These are phyloP conservation scores for Psococerastis gibbosa DNA, from an alignment of 2,888 invertebrate species.

Conservation along the genomic window DNA sequence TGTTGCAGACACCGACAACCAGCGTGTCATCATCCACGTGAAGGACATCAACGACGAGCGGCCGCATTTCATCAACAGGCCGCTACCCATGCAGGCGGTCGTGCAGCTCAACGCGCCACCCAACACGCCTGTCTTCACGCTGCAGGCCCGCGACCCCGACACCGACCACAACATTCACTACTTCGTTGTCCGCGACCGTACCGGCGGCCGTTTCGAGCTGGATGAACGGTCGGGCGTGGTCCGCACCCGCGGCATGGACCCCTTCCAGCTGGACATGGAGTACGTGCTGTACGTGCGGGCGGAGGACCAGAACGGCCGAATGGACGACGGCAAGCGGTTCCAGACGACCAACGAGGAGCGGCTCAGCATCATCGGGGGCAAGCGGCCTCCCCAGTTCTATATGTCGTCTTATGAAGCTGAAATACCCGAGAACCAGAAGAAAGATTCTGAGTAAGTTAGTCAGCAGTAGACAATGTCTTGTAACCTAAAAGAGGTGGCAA, in stretches of 20 bases:
- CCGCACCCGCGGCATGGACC: slow-evolving; percentile 73
- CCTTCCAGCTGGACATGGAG: slow-evolving; percentile 89
- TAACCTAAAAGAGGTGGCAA: too few relatives aligned
- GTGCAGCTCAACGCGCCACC: slow-evolving; percentile 89
- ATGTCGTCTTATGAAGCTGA: slow-evolving; percentile 87
- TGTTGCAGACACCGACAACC: slow-evolving; percentile 83
- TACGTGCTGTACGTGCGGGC: slow-evolving; percentile 92
- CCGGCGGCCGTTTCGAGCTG: slow-evolving; percentile 56
- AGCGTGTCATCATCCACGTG: slow-evolving; percentile 85
- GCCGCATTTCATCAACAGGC: slow-evolving; percentile 92
- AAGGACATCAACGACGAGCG: slow-evolving; percentile 94
- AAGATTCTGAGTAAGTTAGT: slow-evolving; percentile 79
- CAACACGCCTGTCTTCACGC: slow-evolving; percentile 90
- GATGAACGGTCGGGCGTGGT: slow-evolving; percentile 86
- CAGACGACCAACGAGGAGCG: slow-evolving; percentile 85
- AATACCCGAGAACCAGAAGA: slow-evolving; percentile 92
- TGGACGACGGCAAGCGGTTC: slow-evolving; percentile 74
- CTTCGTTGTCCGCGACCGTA: slow-evolving; percentile 84
- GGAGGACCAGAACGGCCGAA: slow-evolving; percentile 83
- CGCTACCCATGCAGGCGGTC: slow-evolving; percentile 92
- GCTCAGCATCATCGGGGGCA: slow-evolving; percentile 89
- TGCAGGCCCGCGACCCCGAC: slow-evolving; percentile 91
- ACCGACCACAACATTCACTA: slow-evolving; percentile 92
- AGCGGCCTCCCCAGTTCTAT: slow-evolving; percentile 93
- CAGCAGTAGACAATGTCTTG: neutral